Evolutionary conservation across 2,113 vertebrate species (phyloP).

Genomic region (Pyrgilauda ruficollis): DNA sequence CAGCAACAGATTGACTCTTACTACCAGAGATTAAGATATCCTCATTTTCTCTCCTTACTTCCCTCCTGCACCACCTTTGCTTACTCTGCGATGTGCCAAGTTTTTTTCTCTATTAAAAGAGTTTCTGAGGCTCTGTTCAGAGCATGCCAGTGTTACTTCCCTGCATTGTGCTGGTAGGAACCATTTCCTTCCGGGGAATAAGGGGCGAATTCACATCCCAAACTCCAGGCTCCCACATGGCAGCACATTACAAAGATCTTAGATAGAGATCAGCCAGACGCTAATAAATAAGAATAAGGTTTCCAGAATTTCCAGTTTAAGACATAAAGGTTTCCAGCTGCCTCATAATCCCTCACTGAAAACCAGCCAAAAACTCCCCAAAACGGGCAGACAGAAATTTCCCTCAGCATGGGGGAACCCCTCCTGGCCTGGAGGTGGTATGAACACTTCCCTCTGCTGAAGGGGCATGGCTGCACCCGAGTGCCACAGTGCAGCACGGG

Average conservation of each 20-base stretch:
- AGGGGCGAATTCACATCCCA: conserved; percentile 32
- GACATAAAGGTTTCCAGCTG: conserved; percentile 49
- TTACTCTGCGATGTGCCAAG: not conserved
- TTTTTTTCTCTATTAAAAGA: not conserved
- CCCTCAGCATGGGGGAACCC: not conserved
- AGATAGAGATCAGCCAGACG: conserved; percentile 49
- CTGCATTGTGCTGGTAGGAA: conserved; percentile 50
- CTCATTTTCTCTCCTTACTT: conserved; percentile 42
- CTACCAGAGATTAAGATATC: conserved; percentile 7
- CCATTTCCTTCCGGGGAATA: conserved; percentile 33
- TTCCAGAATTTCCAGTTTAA: conserved; percentile 53
- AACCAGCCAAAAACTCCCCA: not conserved
- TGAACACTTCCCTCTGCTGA: not conserved
- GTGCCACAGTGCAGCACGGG: not conserved
- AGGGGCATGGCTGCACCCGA: not conserved
- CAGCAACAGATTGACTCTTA: not conserved
- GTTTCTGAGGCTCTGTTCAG: not conserved
- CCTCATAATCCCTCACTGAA: conserved; percentile 31
- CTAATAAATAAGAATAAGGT: conserved; percentile 36
- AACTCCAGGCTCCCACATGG: conserved; percentile 28
- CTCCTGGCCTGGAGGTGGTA: not conserved
- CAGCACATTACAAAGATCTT: conserved; percentile 39
- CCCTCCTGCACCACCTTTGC: conserved; percentile 9
- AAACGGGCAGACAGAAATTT: not conserved
- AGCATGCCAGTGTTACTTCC: conserved; percentile 45